Evolutionary conservation across 2,888 invertebrate genomes (phyloP), one percentile per base, ranked within the genome.

Genomic region (Microplitis manilae): DNA sequence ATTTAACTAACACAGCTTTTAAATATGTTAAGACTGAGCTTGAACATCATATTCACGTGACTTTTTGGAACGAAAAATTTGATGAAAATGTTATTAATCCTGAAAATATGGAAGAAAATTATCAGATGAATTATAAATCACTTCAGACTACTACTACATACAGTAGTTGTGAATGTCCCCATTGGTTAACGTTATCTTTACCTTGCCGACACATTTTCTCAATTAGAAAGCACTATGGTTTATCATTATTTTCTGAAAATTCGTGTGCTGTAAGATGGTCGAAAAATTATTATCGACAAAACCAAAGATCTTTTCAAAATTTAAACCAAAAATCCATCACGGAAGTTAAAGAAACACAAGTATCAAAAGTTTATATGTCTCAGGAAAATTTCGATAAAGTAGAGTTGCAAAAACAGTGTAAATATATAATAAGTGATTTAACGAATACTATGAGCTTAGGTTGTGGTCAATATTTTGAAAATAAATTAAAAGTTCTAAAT

Each of bases 191-290:
- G 8, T 62, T 67, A 5, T 17, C 71, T 8, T 39, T 79, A 6
- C 79, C 77, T n/a, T 79, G 80, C 50, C 73, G 78, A 2, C 79
- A 79, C 38, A 75, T 78, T 59, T 80, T 80, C 60, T 72, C 79
- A 13, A 13, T 75, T 6, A n/a, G 80, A 61, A 76, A 73, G 6
- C 62, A 71, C 41, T 73, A 71, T 20, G 15, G 30, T 6, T 41
- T 78, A 15, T 39, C 75, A 13, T 59, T 79, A 60, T 77, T 72
- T 62, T 40, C 67, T 2, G 60, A 77, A 67, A 40, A 38, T 39
- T 20, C 75, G n/a, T 77, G 76, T 65, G 20, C 68, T 39, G 50
- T 68, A 50, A 65, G 78, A 8, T 80, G 77, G 79, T 77, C 62
- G 59, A 80, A 80, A 64, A 30, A 17, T 2, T 80, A 80, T 65